phyloP scores from a whole-genome alignment of 2,113 vertebrate genomes.

The Brienomyrus brachyistius region DNA sequence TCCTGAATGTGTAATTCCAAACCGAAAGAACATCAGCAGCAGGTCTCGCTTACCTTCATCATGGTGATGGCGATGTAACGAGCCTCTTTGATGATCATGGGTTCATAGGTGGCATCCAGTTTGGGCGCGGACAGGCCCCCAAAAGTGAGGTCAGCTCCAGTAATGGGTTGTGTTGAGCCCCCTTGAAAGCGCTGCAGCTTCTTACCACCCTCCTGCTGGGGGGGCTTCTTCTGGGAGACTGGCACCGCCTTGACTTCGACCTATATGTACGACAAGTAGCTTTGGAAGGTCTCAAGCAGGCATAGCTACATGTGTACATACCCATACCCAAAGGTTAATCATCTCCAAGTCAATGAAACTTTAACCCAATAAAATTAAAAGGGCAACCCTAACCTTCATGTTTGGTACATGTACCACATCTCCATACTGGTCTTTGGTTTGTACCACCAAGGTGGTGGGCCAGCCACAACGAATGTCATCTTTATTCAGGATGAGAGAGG shows the following conservation, averaged over 20 bases:
- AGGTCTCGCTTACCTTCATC: constrained; percentile 82
- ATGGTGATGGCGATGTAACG: constrained; percentile 97
- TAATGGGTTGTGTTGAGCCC: constrained; percentile 61
- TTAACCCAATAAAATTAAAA: background rate
- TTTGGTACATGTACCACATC: constrained; percentile 95
- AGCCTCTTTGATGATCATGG: constrained; percentile 97
- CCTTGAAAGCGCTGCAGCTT: constrained; percentile 82
- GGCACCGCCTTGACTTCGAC: constrained; percentile 98
- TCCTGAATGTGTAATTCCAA: background rate
- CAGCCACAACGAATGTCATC: constrained; percentile 96
- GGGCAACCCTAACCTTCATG: constrained; percentile 79
- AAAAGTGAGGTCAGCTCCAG: constrained; percentile 79
- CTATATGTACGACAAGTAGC: constrained; percentile 48
- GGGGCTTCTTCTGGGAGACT: constrained; percentile 93
- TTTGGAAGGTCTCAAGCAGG: background rate
- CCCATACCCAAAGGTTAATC: background rate
- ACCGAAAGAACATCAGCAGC: background rate
- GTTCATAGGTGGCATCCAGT: constrained; percentile 92
- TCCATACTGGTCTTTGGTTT: constrained; percentile 98
- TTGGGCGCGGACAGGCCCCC: constrained; percentile 91
- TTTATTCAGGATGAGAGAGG: constrained; percentile 90
- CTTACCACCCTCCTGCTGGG: constrained; percentile 82
- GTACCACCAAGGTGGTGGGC: constrained; percentile 92
- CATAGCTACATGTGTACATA: background rate
- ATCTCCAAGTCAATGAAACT: background rate